These are phyloP conservation scores for Cryptus armator DNA, from an alignment of 2,888 invertebrate genomes.

Conservation along the genomic window DNA sequence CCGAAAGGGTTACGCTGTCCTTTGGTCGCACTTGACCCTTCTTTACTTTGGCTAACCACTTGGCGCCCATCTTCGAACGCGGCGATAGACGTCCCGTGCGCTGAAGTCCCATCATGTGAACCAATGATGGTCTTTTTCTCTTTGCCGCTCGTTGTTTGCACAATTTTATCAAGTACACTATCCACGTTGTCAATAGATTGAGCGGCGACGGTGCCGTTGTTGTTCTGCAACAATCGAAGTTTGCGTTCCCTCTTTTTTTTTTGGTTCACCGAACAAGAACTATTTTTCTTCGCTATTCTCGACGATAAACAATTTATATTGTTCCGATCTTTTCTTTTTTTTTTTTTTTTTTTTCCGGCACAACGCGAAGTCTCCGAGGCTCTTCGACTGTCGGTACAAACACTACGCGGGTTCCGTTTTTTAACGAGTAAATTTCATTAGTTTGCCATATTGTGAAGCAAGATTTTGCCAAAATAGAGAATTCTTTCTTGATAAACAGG, in stretches of 20 bases:
- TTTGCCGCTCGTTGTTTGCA: constrained; percentile 85
- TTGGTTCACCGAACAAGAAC: not conserved
- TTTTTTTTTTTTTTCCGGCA: not conserved
- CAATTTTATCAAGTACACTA: constrained; percentile 86
- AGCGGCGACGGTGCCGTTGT: constrained; percentile 91
- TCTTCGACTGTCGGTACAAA: not conserved
- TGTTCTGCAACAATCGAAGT: constrained; percentile 84
- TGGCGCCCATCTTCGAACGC: constrained; percentile 86
- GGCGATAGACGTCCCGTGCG: constrained; percentile 85
- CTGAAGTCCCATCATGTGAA: constrained; percentile 86
- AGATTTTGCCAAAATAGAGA: constrained; percentile 1
- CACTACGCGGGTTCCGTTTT: not conserved
- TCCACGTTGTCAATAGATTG: constrained; percentile 89
- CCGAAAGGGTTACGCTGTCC: constrained; percentile 91
- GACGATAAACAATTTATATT: constrained; percentile 35
- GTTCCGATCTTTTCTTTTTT: not conserved
- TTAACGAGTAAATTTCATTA: constrained; percentile 21
- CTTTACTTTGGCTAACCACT: constrained; percentile 86
- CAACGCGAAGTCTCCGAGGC: constrained; percentile 18
- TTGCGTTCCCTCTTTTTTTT: constrained; percentile 47
- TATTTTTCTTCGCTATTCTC: constrained; percentile 6
- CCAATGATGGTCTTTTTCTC: constrained; percentile 85
- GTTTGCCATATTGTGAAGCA: constrained; percentile 27
- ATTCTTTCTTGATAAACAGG: constrained; percentile 21
- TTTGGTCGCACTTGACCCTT: constrained; percentile 86